Conservation (phyloP, 2,797 vertebrate genomes). For the Gymnoscopelus microlampas region DNA sequence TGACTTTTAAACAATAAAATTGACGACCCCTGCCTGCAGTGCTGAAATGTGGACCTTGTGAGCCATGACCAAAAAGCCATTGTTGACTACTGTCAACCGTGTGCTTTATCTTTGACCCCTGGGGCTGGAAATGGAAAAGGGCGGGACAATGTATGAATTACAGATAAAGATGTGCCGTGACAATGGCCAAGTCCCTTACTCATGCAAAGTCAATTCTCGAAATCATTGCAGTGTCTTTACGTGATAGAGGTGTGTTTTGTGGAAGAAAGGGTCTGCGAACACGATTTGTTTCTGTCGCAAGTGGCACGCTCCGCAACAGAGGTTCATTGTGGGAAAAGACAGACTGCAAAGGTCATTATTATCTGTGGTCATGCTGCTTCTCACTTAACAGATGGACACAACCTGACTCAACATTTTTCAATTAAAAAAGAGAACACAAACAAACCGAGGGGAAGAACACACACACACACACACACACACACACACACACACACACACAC, state of each 20-base stretch:
- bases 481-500: constrained; percentile 46
- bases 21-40: constrained; percentile 78
- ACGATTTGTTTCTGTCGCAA: constrained; percentile 30
- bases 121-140: constrained; percentile 74
- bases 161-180: constrained; percentile 53
- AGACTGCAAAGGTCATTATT: constrained; percentile 76
- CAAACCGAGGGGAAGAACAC: constrained; percentile 66
- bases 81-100: constrained; percentile 77
- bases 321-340: constrained; percentile 58
- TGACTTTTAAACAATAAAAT: constrained; percentile 88
- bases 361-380: constrained; percentile 75
- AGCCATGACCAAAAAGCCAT: constrained; percentile 80
- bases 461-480: constrained; percentile 47
- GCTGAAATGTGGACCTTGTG: constrained; percentile 76
- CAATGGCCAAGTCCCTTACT: constrained; percentile 58
- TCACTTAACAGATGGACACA: constrained; percentile 81
- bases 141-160: constrained; percentile 72
- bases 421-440: constrained; percentile 75
- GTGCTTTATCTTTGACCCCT: constrained; percentile 77
- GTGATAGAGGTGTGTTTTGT: constrained; percentile 64
- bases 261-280: constrained; percentile 49
- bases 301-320: constrained; percentile 40
- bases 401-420: constrained; percentile 80
- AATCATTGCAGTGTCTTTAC: constrained; percentile 52
- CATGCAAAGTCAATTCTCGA: constrained; percentile 69